Evolutionary conservation across 2,113 vertebrate species (phyloP).

Genomic region (Telmatochromis sp.): DNA sequence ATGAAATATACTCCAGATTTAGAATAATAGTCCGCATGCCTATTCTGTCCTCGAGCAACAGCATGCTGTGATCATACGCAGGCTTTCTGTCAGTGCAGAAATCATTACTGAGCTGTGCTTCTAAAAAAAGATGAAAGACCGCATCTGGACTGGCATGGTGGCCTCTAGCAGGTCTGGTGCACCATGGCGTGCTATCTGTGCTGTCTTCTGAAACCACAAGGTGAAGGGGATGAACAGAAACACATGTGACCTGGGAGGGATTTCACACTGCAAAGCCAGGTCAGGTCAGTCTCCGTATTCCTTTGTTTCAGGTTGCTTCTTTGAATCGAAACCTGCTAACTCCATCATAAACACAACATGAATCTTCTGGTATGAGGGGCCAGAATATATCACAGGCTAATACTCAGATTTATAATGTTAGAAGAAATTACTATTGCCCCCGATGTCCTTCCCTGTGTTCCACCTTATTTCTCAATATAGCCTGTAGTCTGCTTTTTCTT

Average conservation of each 20-base stretch:
- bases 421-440: not conserved
- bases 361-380: constrained; percentile 49
- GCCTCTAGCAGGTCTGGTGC: constrained; percentile 37
- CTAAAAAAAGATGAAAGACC: constrained; percentile 59
- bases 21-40: constrained; percentile 38
- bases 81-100: constrained; percentile 52
- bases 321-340: constrained; percentile 53
- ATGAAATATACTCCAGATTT: constrained; percentile 59
- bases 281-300: constrained; percentile 51
- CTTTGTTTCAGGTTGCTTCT: constrained; percentile 40
- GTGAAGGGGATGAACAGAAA: constrained; percentile 61
- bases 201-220: constrained; percentile 55
- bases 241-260: constrained; percentile 65
- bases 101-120: constrained; percentile 48
- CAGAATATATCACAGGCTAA: constrained; percentile 19
- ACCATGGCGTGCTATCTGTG: constrained; percentile 49
- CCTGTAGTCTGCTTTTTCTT: not conserved
- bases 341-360: constrained; percentile 58
- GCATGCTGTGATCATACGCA: constrained; percentile 44
- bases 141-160: constrained; percentile 50
- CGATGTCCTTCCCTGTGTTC: not conserved
- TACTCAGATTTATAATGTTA: constrained; percentile 15
- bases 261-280: constrained; percentile 59
- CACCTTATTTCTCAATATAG: not conserved
- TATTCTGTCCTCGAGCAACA: constrained; percentile 37